Evolutionary conservation across 2,888 invertebrate species (phyloP), one percentile per base, ranked within the genome.

Genomic region (Aspidiotus destructor): DNA sequence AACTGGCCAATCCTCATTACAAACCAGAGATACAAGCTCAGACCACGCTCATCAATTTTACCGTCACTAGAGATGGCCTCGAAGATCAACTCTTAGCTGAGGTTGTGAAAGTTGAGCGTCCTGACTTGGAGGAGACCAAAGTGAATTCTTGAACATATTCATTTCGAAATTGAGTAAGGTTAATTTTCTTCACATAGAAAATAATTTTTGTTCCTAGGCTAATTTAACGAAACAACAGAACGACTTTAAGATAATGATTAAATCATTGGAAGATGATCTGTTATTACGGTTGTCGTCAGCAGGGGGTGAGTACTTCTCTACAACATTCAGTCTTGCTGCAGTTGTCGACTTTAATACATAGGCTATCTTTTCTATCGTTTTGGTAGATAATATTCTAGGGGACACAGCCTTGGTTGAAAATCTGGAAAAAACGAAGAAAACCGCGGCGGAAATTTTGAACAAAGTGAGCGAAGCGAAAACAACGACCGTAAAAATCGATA

Each of bases 1-100:
- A 97, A 80, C 78, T 97, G 73, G 95, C 95, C 1, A 97, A 96
- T 81, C 97, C 96, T 11, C 96, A 96, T 80, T 97, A 96, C 77
- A 93, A 96, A 76, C 97, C 97, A 1, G 97, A 97, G 81, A 92
- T 97, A 91, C 96, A 97, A 80, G 97, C 97, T 13, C 96, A 97
- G 80, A 92, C 94, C 0, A 96, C 96, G 2, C 81, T 97, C 70
- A 95, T 97, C 72, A 96, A 97, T 80, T 97, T 97, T 76, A 96
- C 96, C 10, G 97, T 97, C 8, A 97, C 97, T 8, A 84, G 92
- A 75, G 96, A 96, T 76, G 97, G 96, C 9, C 80, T 97, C 60
- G 96, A 96, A 80, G 96, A 97, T 78, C 96, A 97, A 78, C 81
- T 97, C 16, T 80, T 97, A 70, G 96, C 95, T 15, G 95, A 95